Base-by-base conservation (phyloP, 2,797 vertebrate species). In the Gallinago solitaria region DNA sequence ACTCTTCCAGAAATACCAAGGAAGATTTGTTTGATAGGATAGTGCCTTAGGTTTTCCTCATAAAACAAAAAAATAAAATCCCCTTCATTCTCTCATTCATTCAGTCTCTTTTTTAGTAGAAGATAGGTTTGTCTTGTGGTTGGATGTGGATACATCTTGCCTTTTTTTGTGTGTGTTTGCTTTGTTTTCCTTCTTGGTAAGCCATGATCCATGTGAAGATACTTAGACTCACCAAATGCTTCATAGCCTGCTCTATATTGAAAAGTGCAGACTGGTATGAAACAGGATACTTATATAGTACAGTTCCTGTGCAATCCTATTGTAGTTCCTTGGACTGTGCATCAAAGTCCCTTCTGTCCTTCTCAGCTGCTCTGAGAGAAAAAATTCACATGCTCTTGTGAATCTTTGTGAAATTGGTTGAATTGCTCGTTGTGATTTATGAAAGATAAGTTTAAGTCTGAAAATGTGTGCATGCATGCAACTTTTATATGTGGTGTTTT, bases 401-500 rank as follows among this genome's bases (percentile, higher is more conserved):
- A 57, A 2, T 33, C 43, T n/a, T 64, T 59, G 43, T 50, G 25
- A 48, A 78, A 78, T 41, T 25, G 16, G 13, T 25, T 54, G 63
- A 92, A 53, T 74, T 28, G 8, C 14, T 64, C 18, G 9, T 12
- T 78, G 51, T 85, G 56, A 61, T 17, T 64, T 61, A 23, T 1
- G 41, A 83, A 75, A 75, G 15, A 5, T 10, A 64, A 71, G n/a
- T 60, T 83, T 48, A 59, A 39, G 12, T n/a, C 27, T 61, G 67
- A 53, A 90, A 91, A 45, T 48, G 5, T 33, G 7, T 85, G 20
- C 19, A 14, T n/a, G 15, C 16, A 39, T 30, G n/a, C 19, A 41
- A 7, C 4, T 9, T 47, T 37, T 65, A 1, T 9, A 16, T 8
- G 16, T 51, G 13, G 12, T 74, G 25, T 0, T 3, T 64, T 79